phyloP scores from a whole-genome alignment of 1,140 invertebrate genomes.

The Drosophila pseudoobscura region DNA sequence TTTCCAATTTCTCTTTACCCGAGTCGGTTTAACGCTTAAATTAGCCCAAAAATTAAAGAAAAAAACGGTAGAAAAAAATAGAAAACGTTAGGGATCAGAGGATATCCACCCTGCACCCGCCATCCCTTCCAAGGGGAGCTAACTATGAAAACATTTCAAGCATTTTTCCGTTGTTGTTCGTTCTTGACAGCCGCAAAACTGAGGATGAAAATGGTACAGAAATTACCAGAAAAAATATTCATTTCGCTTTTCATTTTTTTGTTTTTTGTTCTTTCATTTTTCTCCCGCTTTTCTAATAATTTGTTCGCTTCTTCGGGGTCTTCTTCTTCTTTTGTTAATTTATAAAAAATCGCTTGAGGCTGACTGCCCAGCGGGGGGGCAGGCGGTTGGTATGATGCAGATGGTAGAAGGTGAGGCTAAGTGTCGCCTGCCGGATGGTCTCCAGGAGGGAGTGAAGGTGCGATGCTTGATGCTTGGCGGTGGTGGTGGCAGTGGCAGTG shows the following conservation, averaged over 20 bases:
- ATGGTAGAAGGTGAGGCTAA: constrained; percentile 65
- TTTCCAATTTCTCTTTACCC: neutral
- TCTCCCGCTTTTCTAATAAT: constrained; percentile 63
- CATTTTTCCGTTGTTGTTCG: constrained; percentile 32
- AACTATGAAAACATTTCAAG: constrained; percentile 59
- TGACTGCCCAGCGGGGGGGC: constrained; percentile 1
- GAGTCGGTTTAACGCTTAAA: constrained; percentile 64
- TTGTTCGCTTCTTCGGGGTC: constrained; percentile 38
- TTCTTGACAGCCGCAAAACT: constrained; percentile 44
- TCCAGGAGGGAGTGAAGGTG: constrained; percentile 18
- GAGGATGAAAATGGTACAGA: constrained; percentile 28
- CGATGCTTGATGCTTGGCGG: constrained; percentile 38
- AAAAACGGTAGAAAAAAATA: constrained; percentile 6
- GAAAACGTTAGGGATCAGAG: constrained; percentile 25
- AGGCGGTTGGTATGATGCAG: neutral
- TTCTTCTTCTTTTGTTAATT: constrained; percentile 73
- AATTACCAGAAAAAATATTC: constrained; percentile 71
- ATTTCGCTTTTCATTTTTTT: constrained; percentile 51
- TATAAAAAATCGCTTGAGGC: constrained; percentile 78
- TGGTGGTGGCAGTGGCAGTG: constrained; percentile 17
- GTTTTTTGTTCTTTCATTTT: constrained; percentile 25
- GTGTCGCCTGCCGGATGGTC: constrained; percentile 43
- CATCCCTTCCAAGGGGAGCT: constrained; percentile 31
- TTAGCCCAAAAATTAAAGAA: constrained; percentile 47
- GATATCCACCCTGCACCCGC: constrained; percentile 21